These are phyloP conservation scores for Cantharis lateralis DNA, from an alignment of 2,888 invertebrate genomes.

Conservation along the genomic window DNA sequence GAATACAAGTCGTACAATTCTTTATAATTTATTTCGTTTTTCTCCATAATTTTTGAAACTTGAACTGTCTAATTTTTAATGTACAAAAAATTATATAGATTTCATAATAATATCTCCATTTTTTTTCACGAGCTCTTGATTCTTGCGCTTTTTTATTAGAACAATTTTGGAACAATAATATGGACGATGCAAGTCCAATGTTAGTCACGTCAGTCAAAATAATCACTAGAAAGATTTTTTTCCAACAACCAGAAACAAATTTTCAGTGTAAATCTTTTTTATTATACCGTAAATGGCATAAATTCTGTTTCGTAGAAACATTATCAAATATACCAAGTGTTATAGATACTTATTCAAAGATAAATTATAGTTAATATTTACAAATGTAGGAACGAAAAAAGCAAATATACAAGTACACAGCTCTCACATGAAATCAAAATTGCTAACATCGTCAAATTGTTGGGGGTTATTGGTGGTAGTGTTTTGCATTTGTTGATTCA, in stretches of 20 bases:
- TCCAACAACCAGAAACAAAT: conserved; percentile 23
- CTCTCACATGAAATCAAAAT: conserved; percentile 48
- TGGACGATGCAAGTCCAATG: too few relatives aligned
- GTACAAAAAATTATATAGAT: background rate
- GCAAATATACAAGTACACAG: background rate
- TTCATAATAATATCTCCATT: background rate
- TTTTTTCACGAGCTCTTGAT: background rate
- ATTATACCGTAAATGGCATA: background rate
- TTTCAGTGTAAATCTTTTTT: too few relatives aligned
- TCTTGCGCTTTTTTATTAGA: background rate
- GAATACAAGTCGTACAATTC: background rate
- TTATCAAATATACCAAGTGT: background rate
- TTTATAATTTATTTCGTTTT: background rate
- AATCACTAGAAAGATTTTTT: too few relatives aligned
- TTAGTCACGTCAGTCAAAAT: too few relatives aligned
- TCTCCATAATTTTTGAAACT: background rate
- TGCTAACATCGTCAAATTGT: conserved; percentile 59
- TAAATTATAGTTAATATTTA: background rate
- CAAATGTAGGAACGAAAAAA: background rate
- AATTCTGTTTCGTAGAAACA: background rate
- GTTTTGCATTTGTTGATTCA: conserved; percentile 53
- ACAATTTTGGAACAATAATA: too few relatives aligned
- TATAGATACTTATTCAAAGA: background rate
- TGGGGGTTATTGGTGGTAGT: conserved; percentile 53
- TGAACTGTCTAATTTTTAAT: background rate